Evolutionary conservation across 2,888 invertebrate genomes (phyloP), one percentile per base, ranked within the genome.

Genomic region (Mythimna loreyi): DNA sequence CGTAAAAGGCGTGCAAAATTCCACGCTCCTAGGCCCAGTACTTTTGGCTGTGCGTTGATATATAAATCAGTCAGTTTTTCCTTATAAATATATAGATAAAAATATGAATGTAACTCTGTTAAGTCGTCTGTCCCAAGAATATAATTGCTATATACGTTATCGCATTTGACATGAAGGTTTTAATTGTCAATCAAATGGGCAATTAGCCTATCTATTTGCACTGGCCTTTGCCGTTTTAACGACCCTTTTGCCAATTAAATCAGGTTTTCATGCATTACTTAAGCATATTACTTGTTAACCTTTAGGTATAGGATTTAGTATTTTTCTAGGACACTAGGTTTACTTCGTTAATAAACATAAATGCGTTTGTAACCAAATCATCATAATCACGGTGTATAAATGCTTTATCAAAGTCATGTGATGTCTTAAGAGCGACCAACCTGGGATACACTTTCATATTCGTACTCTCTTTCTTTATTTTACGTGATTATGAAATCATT

Each of bases 341-440:
- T 47, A 30, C 13, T 33, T 43, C 0, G 3, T 9, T 30, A 2
- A 49, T 70, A n/a, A 30, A 33, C 21, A 1, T 25, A 2, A 49
- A n/a, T 49, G 19, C 16, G 9, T 30, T 30, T 36, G 43, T 21
- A 36, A 2, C n/a, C 45, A 61, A 49, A 25, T 58, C 60, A 13
- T 73, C 53, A 59, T 62, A n/a, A 76, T 79, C 77, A 77, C 75
- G 56, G 74, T 75, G 49, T 66, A 59, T n/a, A 67, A 57, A 53
- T 74, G 55, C 69, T 67, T 75, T 55, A 75, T 70, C 55, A 62
- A 65, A 80, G 74, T 78, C 75, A 75, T 75, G 67, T 76, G 73
- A 84, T 57, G 56, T 56, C 40, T 57, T 43, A 40, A 16, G 16
- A 36, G 33, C 11, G 33, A 0, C 33, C 33, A 36, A 36, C 11